A percentile compares a stretch with the other conserved stretches of the same genome.
Conservation (phyloP, 2,113 vertebrate species). For the Dascyllus trimaculatus region DNA sequence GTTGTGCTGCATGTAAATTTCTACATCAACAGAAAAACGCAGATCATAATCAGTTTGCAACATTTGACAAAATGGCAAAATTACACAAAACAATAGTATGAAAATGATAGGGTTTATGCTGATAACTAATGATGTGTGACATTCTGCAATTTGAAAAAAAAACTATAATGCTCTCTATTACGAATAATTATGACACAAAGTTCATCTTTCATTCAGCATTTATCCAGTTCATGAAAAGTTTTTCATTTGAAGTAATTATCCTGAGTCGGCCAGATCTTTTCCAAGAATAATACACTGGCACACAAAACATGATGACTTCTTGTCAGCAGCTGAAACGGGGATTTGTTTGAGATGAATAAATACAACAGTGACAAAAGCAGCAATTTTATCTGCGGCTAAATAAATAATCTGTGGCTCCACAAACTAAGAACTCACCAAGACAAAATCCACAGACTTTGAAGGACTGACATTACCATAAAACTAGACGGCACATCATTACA, state of each 20-base stretch:
- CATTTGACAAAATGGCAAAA: background rate
- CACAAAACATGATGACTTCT: background rate
- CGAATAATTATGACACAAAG: background rate
- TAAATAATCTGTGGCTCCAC: constrained; percentile 11
- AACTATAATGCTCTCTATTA: constrained; percentile 9
- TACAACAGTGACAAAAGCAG: constrained; percentile 18
- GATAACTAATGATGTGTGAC: constrained; percentile 13
- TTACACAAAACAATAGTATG: background rate
- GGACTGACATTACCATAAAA: background rate
- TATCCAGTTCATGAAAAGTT: constrained; percentile 1
- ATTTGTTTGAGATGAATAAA: constrained; percentile 9
- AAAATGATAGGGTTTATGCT: background rate
- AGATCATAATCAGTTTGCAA: background rate
- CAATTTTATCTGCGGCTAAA: constrained; percentile 17
- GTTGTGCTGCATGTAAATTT: background rate
- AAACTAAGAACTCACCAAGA: constrained; percentile 27
- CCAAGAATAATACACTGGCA: background rate
- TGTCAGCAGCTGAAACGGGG: background rate
- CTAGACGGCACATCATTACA: background rate
- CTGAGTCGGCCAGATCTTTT: background rate
- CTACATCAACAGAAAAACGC: background rate
- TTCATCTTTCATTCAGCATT: background rate
- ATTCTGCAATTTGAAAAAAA: constrained; percentile 13
- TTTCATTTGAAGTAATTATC: background rate
- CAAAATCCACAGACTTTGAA: constrained; percentile 12